These are phyloP conservation scores for Morpho deidamia DNA, from an alignment of 2,888 invertebrate species.

Conservation along the genomic window DNA sequence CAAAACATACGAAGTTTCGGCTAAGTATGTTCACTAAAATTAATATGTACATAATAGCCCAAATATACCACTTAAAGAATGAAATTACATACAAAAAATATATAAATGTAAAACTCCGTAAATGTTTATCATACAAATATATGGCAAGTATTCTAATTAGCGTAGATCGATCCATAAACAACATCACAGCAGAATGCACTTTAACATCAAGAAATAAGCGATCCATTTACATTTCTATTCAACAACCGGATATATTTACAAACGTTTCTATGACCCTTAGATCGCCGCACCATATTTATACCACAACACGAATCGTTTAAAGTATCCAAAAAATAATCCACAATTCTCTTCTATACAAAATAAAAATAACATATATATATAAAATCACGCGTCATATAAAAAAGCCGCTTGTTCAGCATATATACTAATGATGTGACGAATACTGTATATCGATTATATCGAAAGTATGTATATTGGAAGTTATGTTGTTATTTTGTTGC, in stretches of 20 bases:
- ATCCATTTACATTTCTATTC: constrained; percentile 46
- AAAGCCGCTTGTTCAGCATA: constrained; percentile 43
- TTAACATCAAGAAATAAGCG: constrained; percentile 47
- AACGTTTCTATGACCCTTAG: constrained; percentile 28
- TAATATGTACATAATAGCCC: neutral
- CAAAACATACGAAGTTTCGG: too few species aligned
- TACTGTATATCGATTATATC: neutral
- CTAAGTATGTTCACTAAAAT: too few species aligned
- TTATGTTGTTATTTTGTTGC: too few species aligned
- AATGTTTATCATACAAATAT: neutral
- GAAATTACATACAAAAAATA: constrained; percentile 3
- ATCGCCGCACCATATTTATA: constrained; percentile 20
- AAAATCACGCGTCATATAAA: constrained; percentile 55
- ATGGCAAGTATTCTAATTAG: constrained; percentile 11
- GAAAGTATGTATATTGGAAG: too few species aligned
- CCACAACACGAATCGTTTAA: constrained; percentile 15
- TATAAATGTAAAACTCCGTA: neutral
- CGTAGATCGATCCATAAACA: neutral
- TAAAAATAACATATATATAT: constrained; percentile 13
- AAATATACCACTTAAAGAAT: neutral
- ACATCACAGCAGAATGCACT: constrained; percentile 44
- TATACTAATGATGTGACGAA: constrained; percentile 18
- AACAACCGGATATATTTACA: constrained; percentile 69
- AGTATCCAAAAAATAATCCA: constrained; percentile 36
- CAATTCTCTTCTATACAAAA: constrained; percentile 47